Evolutionary conservation across 2,113 vertebrate species (phyloP), one percentile per base, ranked within the genome.

Genomic region (Lycocorax pyrrhopterus): DNA sequence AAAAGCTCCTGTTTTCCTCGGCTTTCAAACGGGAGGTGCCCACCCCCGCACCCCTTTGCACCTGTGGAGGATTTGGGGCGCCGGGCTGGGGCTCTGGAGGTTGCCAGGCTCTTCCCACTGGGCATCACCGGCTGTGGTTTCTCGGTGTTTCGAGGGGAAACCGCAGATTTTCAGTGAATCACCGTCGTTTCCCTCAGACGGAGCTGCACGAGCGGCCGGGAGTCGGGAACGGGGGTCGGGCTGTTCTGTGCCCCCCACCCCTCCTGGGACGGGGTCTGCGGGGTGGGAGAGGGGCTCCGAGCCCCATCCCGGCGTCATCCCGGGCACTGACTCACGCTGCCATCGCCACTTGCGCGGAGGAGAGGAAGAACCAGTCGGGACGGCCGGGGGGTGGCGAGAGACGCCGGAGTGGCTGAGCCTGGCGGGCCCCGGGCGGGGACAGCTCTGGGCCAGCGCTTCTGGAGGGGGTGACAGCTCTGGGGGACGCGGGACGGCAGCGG

Each of bases 281-380:
- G 55, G 71, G 41, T 8, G 62, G 37, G 9, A 29, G 23, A 55
- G 30, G 66, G 86, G 56, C 16, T 73, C 8, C 26, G 8, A 75
- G 22, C 59, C 59, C 52, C 67, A 4, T 51, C 41, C 53, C 4
- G 26, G 66, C 15, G 62, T 29, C 4, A 15, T 66, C 46, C 43
- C 2, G 55, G 74, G 76, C 77, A 47, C 89, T 91, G 94, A 94
- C 20, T 94, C 93, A 93, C 39, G 13, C 11, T n/a, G 33, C 56
- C 92, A 85, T 8, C 63, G 9, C 64, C 10, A 5, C 89, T 73
- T 17, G 73, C 12, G 76, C 91, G 43, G 72, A 56, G 83, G 90
- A 91, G 92, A 94, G 78, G 96, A 78, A 94, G 95, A 96, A 95
- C 91, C 96, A 84, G 92, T 94, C 74, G 3, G 91, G 91, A 93